These are phyloP conservation scores for Branchipolynoe longqiensis DNA, from an alignment of 2,888 invertebrate species.

Conservation along the genomic window DNA sequence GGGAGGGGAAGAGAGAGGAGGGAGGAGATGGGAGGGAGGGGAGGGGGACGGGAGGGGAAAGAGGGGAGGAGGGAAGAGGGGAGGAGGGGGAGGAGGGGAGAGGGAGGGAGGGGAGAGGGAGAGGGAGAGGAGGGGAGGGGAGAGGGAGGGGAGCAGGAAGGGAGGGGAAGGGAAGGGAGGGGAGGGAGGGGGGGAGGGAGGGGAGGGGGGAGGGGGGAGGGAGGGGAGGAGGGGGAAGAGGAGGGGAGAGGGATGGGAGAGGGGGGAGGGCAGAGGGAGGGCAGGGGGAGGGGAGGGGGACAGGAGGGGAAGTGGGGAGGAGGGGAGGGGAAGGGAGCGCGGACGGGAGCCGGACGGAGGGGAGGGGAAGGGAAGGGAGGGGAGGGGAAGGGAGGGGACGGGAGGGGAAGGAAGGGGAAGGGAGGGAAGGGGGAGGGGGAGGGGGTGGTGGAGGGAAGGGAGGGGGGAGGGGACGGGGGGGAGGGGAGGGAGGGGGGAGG, in stretches of 20 bases:
- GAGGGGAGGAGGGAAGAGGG: no score
- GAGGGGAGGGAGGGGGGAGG: background rate
- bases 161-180: background rate
- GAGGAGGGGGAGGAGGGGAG: no score
- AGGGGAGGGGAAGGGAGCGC: background rate
- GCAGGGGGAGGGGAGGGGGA: background rate
- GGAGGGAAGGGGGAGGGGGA: background rate
- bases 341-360: background rate
- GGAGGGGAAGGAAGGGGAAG: background rate
- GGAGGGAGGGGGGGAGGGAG: background rate
- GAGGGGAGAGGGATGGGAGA: background rate
- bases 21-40: no score
- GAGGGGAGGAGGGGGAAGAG: background rate
- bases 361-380: background rate
- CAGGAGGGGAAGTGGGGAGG: background rate
- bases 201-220: background rate
- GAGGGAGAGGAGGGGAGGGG: no score
- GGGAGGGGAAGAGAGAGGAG: no score
- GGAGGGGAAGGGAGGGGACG: slow-evolving; percentile 11
- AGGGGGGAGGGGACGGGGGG: background rate
- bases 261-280: background rate
- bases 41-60: no score
- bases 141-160: no score
- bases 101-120: no score
- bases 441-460: background rate